These are phyloP conservation scores for Euspilapteryx auroguttella DNA, from an alignment of 2,888 invertebrate species.

Conservation along the genomic window DNA sequence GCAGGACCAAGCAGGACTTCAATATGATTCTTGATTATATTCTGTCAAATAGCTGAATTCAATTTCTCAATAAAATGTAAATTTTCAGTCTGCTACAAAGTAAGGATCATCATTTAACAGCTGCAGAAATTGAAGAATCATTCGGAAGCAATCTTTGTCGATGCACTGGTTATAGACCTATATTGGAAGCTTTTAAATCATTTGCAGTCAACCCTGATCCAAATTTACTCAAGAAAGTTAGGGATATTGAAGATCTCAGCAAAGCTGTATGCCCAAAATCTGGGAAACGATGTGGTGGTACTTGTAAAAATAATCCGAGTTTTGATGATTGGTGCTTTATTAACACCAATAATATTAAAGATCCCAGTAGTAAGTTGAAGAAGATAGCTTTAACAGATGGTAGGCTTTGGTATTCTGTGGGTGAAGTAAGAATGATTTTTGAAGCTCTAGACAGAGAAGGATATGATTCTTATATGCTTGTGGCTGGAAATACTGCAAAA, in stretches of 20 bases:
- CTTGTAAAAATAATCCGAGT: conserved; percentile 7
- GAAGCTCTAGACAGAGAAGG: conserved; percentile 24
- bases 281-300: conserved; percentile 10
- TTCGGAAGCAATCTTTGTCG: conserved; percentile 76
- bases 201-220: conserved; percentile 43
- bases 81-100: conserved; percentile 30
- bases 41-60: too few relatives aligned
- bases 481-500: conserved; percentile 72
- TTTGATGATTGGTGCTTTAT: conserved; percentile 24
- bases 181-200: conserved; percentile 65
- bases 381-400: conserved; percentile 21
- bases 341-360: conserved; percentile 11
- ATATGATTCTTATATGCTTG: conserved; percentile 51
- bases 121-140: conserved; percentile 67
- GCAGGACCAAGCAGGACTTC: not conserved
- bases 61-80: too few relatives aligned
- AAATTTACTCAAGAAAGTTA: conserved; percentile 9
- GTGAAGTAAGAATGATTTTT: conserved; percentile 43
- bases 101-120: conserved; percentile 39
- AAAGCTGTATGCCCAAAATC: conserved; percentile 9
- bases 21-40: not conserved
- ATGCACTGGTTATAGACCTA: conserved; percentile 71
- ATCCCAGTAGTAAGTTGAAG: conserved; percentile 7
- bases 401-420: conserved; percentile 51
- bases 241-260: conserved; percentile 21